phyloP scores from a whole-genome alignment of 2,888 invertebrate species.

The Cerastis leucographa region DNA sequence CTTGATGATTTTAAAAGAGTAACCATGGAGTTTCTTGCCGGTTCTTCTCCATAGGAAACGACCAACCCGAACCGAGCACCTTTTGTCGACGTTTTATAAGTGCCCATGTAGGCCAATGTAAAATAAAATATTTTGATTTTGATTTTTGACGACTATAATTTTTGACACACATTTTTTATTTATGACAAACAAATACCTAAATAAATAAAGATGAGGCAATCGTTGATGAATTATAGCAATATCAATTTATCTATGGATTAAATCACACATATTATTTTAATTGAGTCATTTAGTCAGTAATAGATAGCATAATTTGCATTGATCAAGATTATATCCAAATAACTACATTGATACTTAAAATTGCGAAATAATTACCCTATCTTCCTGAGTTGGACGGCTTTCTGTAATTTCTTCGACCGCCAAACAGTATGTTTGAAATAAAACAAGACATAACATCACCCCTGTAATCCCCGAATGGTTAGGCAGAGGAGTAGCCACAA shows the following conservation, averaged over 20 bases:
- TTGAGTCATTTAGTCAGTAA: conserved; percentile 14
- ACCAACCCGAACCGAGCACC: too few relatives aligned
- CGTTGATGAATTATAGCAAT: background rate
- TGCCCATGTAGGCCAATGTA: too few relatives aligned
- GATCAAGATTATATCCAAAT: background rate
- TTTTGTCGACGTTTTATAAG: too few relatives aligned
- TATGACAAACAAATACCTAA: background rate
- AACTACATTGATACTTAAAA: background rate
- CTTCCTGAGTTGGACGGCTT: conserved; percentile 6
- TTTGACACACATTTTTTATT: conserved; percentile 12
- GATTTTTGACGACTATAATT: too few relatives aligned
- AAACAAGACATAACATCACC: background rate
- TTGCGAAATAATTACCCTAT: background rate
- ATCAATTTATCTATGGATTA: conserved; percentile 9
- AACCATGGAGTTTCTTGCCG: too few relatives aligned
- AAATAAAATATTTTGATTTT: too few relatives aligned
- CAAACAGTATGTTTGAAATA: background rate
- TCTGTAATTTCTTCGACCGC: background rate
- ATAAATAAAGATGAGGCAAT: conserved; percentile 16
- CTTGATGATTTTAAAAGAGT: too few relatives aligned
- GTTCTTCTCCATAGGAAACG: too few relatives aligned
- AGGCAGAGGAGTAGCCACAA: too few relatives aligned
- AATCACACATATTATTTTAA: background rate
- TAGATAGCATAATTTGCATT: conserved; percentile 6
- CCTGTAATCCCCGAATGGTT: too few relatives aligned